These are phyloP conservation scores for Sebastes variabilis DNA, from an alignment of 2,797 vertebrate species.

Conservation along the genomic window DNA sequence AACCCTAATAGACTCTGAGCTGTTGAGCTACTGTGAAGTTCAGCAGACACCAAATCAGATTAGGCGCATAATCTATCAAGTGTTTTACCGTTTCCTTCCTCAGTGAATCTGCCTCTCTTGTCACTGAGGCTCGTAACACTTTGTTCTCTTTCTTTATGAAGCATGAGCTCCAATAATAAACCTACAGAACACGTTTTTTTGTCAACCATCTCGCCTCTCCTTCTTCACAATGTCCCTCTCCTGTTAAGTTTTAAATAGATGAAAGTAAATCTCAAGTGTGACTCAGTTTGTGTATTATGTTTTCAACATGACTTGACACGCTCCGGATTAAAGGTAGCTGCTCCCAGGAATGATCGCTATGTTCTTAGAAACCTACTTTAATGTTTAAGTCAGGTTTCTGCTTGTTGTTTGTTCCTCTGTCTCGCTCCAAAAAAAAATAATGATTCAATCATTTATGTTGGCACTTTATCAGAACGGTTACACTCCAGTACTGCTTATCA, in stretches of 20 bases:
- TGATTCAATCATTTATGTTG: constrained; percentile 19
- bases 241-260: constrained; percentile 43
- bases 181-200: background rate
- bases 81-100: constrained; percentile 57
- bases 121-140: constrained; percentile 43
- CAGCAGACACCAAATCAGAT: constrained; percentile 72
- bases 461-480: background rate
- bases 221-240: background rate
- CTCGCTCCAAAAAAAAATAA: constrained; percentile 7
- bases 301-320: constrained; percentile 63
- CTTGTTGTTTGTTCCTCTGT: constrained; percentile 33
- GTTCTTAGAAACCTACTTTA: constrained; percentile 23
- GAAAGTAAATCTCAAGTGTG: constrained; percentile 52
- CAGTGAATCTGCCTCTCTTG: constrained; percentile 32
- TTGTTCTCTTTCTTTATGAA: constrained; percentile 47
- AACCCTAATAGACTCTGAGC: constrained; percentile 44
- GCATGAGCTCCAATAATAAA: constrained; percentile 4
- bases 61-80: constrained; percentile 61
- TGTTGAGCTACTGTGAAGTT: constrained; percentile 55
- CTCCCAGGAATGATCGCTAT: constrained; percentile 57
- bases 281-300: constrained; percentile 44
- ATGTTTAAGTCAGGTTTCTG: constrained; percentile 47
- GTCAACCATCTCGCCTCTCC: background rate
- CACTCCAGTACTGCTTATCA: background rate
- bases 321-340: constrained; percentile 44